Evolutionary conservation across 2,888 invertebrate genomes (phyloP).

Genomic region (Vandiemenella viatica): DNA sequence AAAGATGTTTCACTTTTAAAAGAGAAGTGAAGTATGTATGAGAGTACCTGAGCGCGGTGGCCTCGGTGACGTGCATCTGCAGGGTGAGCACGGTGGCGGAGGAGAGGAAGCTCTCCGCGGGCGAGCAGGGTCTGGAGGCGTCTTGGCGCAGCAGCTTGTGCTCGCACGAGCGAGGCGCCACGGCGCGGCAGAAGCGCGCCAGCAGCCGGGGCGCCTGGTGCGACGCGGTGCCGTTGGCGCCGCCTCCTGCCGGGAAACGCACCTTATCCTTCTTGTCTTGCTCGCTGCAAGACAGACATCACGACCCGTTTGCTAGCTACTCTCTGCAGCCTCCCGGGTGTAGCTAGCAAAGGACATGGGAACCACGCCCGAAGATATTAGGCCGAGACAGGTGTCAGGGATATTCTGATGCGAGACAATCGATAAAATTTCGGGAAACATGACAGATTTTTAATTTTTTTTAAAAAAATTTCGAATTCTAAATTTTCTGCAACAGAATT

Average conservation of each 20-base stretch:
- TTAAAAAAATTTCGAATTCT: too few relatives aligned
- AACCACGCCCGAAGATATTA: too few relatives aligned
- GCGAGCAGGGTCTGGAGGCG: constrained; percentile 55
- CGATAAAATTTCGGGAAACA: too few relatives aligned
- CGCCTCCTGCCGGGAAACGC: constrained; percentile 15
- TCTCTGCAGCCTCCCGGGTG: too few relatives aligned
- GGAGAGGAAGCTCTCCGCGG: constrained; percentile 70
- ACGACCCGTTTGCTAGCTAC: not conserved
- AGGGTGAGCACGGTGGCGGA: constrained; percentile 66
- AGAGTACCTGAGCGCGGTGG: constrained; percentile 70
- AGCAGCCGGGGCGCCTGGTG: constrained; percentile 32
- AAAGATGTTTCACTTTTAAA: too few relatives aligned
- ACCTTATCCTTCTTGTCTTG: constrained; percentile 7
- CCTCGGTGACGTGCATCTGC: constrained; percentile 63
- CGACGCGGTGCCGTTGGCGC: constrained; percentile 30
- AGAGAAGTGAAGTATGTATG: too few relatives aligned
- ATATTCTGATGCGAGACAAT: too few relatives aligned
- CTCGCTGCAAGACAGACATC: constrained; percentile 8
- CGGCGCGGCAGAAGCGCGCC: constrained; percentile 67
- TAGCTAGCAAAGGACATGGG: too few relatives aligned
- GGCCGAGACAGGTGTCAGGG: too few relatives aligned
- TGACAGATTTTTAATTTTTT: too few relatives aligned
- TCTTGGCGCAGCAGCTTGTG: constrained; percentile 49
- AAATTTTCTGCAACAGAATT: too few relatives aligned
- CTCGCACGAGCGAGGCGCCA: constrained; percentile 69